Evolutionary conservation across 2,888 invertebrate species (phyloP).

Genomic region (Scaptomyza polygonia): DNA sequence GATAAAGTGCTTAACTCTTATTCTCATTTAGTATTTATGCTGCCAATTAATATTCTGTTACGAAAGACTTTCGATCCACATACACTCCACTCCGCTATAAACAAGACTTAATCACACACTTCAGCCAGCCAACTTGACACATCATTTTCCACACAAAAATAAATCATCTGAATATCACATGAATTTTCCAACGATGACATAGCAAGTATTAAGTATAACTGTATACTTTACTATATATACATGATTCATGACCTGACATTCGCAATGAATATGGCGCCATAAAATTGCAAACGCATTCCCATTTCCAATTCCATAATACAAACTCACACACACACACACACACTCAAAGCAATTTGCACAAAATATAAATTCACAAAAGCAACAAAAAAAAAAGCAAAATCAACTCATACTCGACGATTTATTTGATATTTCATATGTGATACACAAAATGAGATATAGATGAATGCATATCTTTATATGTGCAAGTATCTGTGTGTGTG

Average conservation of each 20-base stretch:
- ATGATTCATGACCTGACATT: slow-evolving; percentile 44
- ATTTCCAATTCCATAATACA: slow-evolving; percentile 27
- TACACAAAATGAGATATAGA: slow-evolving; percentile 31
- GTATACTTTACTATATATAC: neutral
- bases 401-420: slow-evolving; percentile 34
- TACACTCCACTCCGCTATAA: neutral
- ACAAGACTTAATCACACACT: neutral
- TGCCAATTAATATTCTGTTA: neutral
- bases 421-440: slow-evolving; percentile 38
- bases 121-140: neutral
- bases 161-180: slow-evolving; percentile 18
- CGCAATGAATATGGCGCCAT: slow-evolving; percentile 48
- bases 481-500: neutral
- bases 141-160: neutral
- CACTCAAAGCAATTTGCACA: slow-evolving; percentile 31
- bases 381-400: slow-evolving; percentile 25
- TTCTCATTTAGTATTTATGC: neutral
- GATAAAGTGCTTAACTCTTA: neutral
- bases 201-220: slow-evolving; percentile 1
- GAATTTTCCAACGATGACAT: slow-evolving; percentile 10
- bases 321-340: slow-evolving; percentile 6
- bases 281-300: slow-evolving; percentile 36
- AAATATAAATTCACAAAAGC: slow-evolving; percentile 17
- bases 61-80: neutral
- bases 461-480: slow-evolving; percentile 6